Evolutionary conservation across 2,113 vertebrate genomes (phyloP).

Genomic region (Scatophagus argus): DNA sequence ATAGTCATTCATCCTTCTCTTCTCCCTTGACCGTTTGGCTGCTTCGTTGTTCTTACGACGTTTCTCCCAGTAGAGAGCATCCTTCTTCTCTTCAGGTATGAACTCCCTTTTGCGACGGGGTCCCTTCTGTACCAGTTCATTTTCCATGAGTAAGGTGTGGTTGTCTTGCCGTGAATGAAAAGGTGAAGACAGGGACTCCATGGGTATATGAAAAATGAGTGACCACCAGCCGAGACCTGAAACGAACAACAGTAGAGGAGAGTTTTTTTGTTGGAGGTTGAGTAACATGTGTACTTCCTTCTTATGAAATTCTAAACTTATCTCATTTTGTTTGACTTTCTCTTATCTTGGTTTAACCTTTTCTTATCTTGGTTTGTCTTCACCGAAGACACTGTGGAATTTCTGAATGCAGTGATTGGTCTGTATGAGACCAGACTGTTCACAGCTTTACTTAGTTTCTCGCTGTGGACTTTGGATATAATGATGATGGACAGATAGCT

Average conservation of each 20-base stretch:
- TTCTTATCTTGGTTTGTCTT: slow-evolving; percentile 6
- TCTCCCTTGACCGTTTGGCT: slow-evolving; percentile 92
- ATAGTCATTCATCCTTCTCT: slow-evolving; percentile 86
- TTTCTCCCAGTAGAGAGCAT: slow-evolving; percentile 93
- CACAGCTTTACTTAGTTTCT: background rate
- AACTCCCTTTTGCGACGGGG: slow-evolving; percentile 89
- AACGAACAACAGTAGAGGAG: background rate
- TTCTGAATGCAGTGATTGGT: background rate
- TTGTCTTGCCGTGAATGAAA: slow-evolving; percentile 17
- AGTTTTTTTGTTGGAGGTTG: background rate
- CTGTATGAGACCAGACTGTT: background rate
- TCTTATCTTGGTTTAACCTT: background rate
- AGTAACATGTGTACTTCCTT: slow-evolving; percentile 3
- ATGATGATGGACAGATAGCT: too few species aligned
- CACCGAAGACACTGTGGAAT: background rate
- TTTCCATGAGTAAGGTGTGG: background rate
- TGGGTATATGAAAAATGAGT: slow-evolving; percentile 30
- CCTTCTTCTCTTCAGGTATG: slow-evolving; percentile 92
- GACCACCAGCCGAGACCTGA: slow-evolving; percentile 33
- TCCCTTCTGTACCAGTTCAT: slow-evolving; percentile 42
- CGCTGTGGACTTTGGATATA: too few species aligned
- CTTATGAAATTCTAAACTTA: background rate
- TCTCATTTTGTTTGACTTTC: background rate
- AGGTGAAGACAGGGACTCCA: slow-evolving; percentile 66
- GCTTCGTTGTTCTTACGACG: slow-evolving; percentile 93